Base-by-base conservation (phyloP, 2,888 invertebrate species). In the Caenorhabditis sulstoni region DNA sequence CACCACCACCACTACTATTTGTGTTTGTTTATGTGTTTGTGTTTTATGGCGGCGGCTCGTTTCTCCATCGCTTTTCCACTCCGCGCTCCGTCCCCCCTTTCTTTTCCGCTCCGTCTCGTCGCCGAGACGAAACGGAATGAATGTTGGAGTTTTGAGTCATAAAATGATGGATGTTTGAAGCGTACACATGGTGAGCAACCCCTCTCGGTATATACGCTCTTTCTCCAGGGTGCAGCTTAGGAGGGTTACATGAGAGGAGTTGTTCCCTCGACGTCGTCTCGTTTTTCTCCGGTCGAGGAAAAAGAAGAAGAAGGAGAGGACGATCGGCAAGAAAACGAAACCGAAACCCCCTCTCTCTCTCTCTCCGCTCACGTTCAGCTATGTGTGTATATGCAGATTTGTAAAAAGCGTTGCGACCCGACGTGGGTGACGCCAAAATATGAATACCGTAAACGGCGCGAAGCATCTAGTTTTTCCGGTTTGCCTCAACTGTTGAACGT, bases 121-220 rank as follows among this genome's bases (percentile, higher is more conserved):
- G 4, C 4, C 29, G 29, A 29, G 44, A 50, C 44, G 52, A 61
- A 47, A 70, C 61, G 62, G 29, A 62, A 64, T 58, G 73, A 73
- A 73, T 73, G 73, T 73, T 73, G 49, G 73, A 73, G 73, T 73
- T 73, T 73, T 73, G 73, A 73, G 73, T 73, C 73, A 73, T 73
- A 73, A 73, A 73, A 73, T 73, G 73, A 73, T 73, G 73, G 64
- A 73, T 73, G 73, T 49, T 64, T 73, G 58, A 65, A 73, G 64
- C 57, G 57, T 58, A 73, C 73, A 73, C 73, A 73, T 62, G 47
- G 55, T 57, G 71, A 71, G 62, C 62, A 55, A 47, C 61, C 49
- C 49, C 47, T n/a, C 39, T 37, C 37, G n/a, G 47, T 57, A 37
- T 47, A 53, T 70, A 61, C 61, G 23, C 53, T 61, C 35, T 41